Conservation (phyloP, 2,888 invertebrate species). For the Heliconius charithonia region DNA sequence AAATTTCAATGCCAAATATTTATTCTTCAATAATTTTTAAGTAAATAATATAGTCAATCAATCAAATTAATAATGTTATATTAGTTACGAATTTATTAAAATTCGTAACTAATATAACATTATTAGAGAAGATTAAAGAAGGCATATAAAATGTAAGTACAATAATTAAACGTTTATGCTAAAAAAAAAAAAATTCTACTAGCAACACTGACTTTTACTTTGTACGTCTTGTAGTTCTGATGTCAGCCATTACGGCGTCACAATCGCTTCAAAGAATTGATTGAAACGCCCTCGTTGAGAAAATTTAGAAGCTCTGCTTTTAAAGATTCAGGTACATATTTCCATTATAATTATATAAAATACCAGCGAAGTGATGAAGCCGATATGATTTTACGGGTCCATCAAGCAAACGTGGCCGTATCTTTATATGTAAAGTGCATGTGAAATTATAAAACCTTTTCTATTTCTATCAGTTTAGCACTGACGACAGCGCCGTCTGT, state of each 20-base stretch:
- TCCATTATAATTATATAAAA: slow-evolving; percentile 30
- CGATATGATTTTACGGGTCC: neutral
- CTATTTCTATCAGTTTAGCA: slow-evolving; percentile 51
- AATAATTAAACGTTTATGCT: neutral
- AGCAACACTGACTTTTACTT: slow-evolving; percentile 9
- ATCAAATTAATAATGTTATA: no score
- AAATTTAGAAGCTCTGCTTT: slow-evolving; percentile 63
- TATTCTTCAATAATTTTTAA: no score
- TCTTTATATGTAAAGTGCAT: slow-evolving; percentile 9
- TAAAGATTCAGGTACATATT: slow-evolving; percentile 51
- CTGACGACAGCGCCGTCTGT: slow-evolving; percentile 78
- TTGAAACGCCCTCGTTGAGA: slow-evolving; percentile 77
- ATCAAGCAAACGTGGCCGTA: slow-evolving; percentile 35
- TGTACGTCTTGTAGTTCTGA: slow-evolving; percentile 39
- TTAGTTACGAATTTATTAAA: no score
- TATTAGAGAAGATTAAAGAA: no score
- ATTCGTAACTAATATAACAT: no score
- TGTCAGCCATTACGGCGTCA: slow-evolving; percentile 75
- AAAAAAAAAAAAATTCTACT: neutral
- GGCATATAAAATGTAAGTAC: no score
- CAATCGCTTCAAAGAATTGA: slow-evolving; percentile 69
- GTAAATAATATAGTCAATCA: no score
- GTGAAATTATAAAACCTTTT: slow-evolving; percentile 30
- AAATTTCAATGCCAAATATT: no score
- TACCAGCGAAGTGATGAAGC: slow-evolving; percentile 11